Evolutionary conservation across 1,140 invertebrate genomes (phyloP).

Genomic region (Piezodorus guildinii): DNA sequence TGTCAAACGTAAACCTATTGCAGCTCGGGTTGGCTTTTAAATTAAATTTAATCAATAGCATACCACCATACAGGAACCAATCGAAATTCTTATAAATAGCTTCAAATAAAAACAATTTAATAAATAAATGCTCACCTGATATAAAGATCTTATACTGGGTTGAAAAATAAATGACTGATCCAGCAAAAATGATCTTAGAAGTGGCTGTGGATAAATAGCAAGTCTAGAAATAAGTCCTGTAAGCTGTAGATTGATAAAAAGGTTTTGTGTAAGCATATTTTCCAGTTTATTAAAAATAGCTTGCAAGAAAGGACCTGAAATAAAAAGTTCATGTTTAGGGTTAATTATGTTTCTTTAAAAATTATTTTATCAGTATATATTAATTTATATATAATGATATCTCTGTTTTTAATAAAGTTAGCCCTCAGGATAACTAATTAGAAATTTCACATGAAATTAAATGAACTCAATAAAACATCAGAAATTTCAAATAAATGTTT

Average conservation of each 20-base stretch:
- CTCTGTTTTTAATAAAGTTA: no score
- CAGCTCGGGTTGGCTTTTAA: no score
- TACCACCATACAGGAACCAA: no score
- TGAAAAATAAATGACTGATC: constrained; percentile 78
- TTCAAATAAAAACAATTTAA: no score
- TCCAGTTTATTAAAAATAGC: constrained; percentile 72
- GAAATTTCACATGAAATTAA: no score
- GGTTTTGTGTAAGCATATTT: constrained; percentile 69
- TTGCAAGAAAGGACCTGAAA: constrained; percentile 69
- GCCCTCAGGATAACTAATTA: no score
- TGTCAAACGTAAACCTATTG: no score
- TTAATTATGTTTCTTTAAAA: neutral
- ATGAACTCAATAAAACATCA: no score
- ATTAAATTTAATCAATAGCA: no score
- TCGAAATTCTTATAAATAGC: no score
- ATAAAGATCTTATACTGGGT: constrained; percentile 78
- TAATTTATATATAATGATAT: neutral
- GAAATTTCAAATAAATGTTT: no score
- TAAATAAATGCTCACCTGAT: constrained; percentile 45
- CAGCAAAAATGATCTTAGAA: constrained; percentile 75
- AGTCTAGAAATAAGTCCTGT: constrained; percentile 78
- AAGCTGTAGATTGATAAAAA: constrained; percentile 78
- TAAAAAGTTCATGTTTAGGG: constrained; percentile 4
- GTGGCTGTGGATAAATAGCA: constrained; percentile 74
- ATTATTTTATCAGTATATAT: neutral